These are phyloP conservation scores for Odontophorus gujanensis DNA, from an alignment of 2,113 vertebrate genomes.

Conservation along the genomic window DNA sequence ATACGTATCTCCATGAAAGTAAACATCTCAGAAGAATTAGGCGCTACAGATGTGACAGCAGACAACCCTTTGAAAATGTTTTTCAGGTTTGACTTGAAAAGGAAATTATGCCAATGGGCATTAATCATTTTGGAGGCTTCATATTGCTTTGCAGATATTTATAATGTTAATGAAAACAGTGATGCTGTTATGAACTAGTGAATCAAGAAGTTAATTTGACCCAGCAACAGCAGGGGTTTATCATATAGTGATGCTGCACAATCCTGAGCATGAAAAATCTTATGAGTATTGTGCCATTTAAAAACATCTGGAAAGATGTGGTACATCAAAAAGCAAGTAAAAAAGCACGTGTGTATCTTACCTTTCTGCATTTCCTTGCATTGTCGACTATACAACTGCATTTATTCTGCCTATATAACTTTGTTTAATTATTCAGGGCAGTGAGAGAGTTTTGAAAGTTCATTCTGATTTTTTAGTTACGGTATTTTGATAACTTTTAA, in stretches of 20 bases:
- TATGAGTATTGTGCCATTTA: background rate
- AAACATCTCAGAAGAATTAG: background rate
- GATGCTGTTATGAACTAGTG: background rate
- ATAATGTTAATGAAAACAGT: background rate
- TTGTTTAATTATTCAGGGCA: background rate
- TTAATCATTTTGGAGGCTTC: constrained; percentile 12
- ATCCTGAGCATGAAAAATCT: background rate
- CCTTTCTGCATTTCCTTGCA: background rate
- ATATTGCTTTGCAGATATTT: background rate
- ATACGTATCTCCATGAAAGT: background rate
- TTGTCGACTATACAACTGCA: background rate
- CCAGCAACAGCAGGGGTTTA: background rate
- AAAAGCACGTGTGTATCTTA: background rate
- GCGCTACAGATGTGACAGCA: background rate
- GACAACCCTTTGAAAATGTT: background rate
- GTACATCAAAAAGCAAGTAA: background rate
- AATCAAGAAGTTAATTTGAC: background rate
- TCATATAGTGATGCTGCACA: background rate
- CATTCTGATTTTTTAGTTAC: background rate
- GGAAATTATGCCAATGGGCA: background rate
- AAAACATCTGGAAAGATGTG: background rate
- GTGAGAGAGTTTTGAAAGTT: background rate
- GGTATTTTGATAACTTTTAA: background rate
- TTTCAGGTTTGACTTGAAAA: constrained; percentile 11
- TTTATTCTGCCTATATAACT: background rate